phyloP scores from a whole-genome alignment of 2,888 invertebrate species.

The Apotomis turbidana region DNA sequence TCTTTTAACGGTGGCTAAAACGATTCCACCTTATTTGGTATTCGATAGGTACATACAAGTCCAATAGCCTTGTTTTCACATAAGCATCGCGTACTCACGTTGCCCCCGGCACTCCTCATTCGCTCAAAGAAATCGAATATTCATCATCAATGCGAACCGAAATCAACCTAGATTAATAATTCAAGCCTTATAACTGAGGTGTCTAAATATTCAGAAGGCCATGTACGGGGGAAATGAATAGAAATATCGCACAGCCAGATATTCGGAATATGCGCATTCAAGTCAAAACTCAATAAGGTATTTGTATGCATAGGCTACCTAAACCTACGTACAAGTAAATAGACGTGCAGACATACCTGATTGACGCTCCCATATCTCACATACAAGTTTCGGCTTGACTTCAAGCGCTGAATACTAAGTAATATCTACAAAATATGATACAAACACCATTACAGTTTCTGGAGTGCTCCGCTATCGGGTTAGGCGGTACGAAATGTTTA shows the following conservation, averaged over 20 bases:
- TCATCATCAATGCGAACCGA: slow-evolving; percentile 39
- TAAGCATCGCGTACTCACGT: slow-evolving; percentile 9
- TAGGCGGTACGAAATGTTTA: slow-evolving; percentile 23
- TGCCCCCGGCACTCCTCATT: slow-evolving; percentile 1
- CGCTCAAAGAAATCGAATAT: slow-evolving; percentile 42
- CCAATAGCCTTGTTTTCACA: slow-evolving; percentile 8
- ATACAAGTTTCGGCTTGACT: slow-evolving; percentile 18
- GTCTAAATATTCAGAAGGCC: slow-evolving; percentile 37
- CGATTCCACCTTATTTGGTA: slow-evolving; percentile 5
- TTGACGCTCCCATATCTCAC: slow-evolving; percentile 23
- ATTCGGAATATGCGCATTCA: slow-evolving; percentile 13
- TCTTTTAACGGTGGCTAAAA: background rate
- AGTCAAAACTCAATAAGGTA: slow-evolving; percentile 34
- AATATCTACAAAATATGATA: slow-evolving; percentile 30
- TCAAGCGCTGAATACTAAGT: slow-evolving; percentile 31
- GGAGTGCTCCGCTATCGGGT: slow-evolving; percentile 19
- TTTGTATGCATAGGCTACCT: slow-evolving; percentile 56
- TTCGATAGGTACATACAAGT: background rate
- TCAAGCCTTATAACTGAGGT: slow-evolving; percentile 27
- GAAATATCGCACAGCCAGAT: slow-evolving; percentile 40
- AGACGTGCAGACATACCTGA: slow-evolving; percentile 20
- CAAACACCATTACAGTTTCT: slow-evolving; percentile 27
- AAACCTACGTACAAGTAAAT: slow-evolving; percentile 48
- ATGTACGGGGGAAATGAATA: slow-evolving; percentile 43
- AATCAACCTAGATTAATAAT: slow-evolving; percentile 37